Base-by-base conservation (phyloP, 2,797 vertebrate species). In the Hephaestus fuliginosus region DNA sequence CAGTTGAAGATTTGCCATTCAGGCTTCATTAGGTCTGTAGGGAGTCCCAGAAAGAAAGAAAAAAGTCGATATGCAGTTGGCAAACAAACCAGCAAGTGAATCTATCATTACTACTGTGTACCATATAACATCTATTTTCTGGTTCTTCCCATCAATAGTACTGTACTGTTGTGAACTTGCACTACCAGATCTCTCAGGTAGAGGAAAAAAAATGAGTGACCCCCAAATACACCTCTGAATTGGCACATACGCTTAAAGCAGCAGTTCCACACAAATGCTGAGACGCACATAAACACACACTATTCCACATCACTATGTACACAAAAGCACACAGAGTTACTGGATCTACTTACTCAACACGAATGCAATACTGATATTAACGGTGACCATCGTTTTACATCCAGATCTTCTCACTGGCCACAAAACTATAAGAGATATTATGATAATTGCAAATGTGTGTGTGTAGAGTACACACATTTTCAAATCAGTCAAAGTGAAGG, bases 21-120 rank as follows among this genome's bases (percentile, higher is more conserved):
- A 69, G 48, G 8, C 2, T 74, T 43, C 25, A 33, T 51, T 58
- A 46, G 28, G 28, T 55, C 6, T 41, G 25, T 63, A 15, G 49
- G 28, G 36, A 39, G 7, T 53, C 5, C 41, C 6, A 44, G 25
- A 6, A 66, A 33, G 3, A 25, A 25, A 25, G n/a, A 25, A 25
- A 33, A 58, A 65, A 28, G 36, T 62, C 56, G 68, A 61, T 53
- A 66, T 18, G 43, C 18, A 30, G 17, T 20, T 33, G 17, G 18
- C 49, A 67, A 67, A 67, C 49, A 67, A 39, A 22, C 20, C 48
- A 30, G 48, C 55, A 33, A 58, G 12, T 20, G 12, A 52, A 48
- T 64, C n/a, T 49, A 12, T 64, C 43, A 63, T 48, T 64, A 43
- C 68, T 48, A 20, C 58, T n/a, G 36, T 60, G 36, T 4, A 56